A percentile compares a stretch with the other conserved stretches of the same genome.
Evolutionary conservation across 2,113 vertebrate species (phyloP).

Genomic region (Zingel zingel): DNA sequence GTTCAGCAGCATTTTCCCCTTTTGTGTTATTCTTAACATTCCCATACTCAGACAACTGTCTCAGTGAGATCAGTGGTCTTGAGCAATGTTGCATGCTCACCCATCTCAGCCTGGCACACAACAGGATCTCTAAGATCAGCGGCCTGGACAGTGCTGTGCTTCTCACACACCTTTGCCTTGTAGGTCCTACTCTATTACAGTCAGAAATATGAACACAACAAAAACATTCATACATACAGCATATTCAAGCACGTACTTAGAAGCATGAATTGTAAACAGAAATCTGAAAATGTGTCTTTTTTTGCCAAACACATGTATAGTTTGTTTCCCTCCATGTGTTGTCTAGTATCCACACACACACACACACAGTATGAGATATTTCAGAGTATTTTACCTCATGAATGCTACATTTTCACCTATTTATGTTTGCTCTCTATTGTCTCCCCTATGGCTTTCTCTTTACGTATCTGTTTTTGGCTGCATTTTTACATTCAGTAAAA

Average conservation of each 20-base stretch:
- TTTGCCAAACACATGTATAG: background rate
- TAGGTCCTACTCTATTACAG: conserved; percentile 67
- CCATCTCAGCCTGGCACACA: conserved; percentile 89
- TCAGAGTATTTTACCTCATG: conserved; percentile 17
- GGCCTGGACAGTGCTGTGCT: conserved; percentile 84
- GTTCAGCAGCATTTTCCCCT: background rate
- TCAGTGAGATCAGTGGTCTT: conserved; percentile 89
- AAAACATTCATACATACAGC: background rate
- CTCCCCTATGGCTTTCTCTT: conserved; percentile 32
- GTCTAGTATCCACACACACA: background rate
- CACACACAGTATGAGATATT: conserved; percentile 33
- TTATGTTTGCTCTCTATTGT: conserved; percentile 20
- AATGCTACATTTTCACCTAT: conserved; percentile 37
- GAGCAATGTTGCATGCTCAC: conserved; percentile 86
- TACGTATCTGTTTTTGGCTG: conserved; percentile 58
- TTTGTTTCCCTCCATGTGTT: background rate
- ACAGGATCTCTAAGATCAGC: conserved; percentile 83
- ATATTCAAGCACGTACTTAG: background rate
- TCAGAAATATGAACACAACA: background rate
- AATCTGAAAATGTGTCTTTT: background rate
- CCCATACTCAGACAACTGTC: conserved; percentile 84
- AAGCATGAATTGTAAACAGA: conserved; percentile 2
- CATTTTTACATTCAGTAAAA: conserved; percentile 61
- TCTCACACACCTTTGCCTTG: conserved; percentile 88
- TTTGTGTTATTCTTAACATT: conserved; percentile 77